Percentiles rank a stretch among this genome's conserved stretches.
Evolutionary conservation across 2,888 invertebrate species (phyloP).

Genomic region (Polymixis flavicincta): DNA sequence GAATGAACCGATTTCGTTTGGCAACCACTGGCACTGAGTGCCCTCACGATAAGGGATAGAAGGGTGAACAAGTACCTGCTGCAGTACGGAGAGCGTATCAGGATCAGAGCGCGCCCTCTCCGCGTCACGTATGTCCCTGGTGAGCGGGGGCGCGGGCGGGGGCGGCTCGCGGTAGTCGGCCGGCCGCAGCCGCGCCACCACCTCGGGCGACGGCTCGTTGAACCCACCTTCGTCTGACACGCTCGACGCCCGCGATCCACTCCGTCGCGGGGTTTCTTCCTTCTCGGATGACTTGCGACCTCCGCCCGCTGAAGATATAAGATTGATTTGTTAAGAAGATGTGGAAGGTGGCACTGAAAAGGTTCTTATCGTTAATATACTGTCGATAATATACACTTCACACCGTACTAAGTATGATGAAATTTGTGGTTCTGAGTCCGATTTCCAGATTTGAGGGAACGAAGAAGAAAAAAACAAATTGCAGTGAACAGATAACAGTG

Average conservation of each 20-base stretch:
- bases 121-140: conserved; percentile 80
- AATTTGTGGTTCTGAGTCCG: neutral
- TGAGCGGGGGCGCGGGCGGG: conserved; percentile 75
- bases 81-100: conserved; percentile 87
- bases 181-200: conserved; percentile 91
- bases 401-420: neutral
- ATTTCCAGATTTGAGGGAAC: neutral
- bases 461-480: neutral
- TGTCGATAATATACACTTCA: neutral
- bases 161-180: conserved; percentile 85
- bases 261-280: conserved; percentile 90
- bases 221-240: conserved; percentile 93
- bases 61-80: conserved; percentile 77
- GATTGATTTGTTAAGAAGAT: conserved; percentile 8
- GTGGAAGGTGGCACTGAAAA: conserved; percentile 1
- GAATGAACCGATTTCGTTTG: neutral
- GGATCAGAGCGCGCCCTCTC: conserved; percentile 86
- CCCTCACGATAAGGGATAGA: neutral
- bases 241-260: conserved; percentile 93
- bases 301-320: conserved; percentile 82
- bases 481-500: neutral
- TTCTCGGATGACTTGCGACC: conserved; percentile 88
- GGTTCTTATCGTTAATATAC: neutral
- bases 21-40: neutral
- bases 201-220: conserved; percentile 93